Base-by-base conservation (phyloP, 2,888 invertebrate species). In the Rotaria socialis region DNA sequence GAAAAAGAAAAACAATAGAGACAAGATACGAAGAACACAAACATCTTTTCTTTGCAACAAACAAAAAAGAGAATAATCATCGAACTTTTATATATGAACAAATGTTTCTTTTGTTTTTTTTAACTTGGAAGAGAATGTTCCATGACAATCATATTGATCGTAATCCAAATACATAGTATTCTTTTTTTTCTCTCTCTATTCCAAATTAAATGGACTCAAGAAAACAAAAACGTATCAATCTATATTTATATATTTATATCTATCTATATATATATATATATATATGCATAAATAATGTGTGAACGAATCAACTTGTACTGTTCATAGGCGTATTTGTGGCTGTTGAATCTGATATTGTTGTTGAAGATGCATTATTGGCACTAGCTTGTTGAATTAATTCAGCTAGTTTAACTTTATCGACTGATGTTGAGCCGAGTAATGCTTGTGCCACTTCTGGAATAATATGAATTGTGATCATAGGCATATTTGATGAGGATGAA, bases 381-480 rank as follows among this genome's bases (percentile, higher is more conserved):
- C 0, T 47, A 11, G 80, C 47, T 47, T 80, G 67, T 47, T 80
- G 47, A 24, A 80, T 22, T 80, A 80, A 80, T 47, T 80, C 80
- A 24, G 11, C 47, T n/a, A 80, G n/a, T n/a, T 47, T 80, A 0
- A 24, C 14, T 80, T 80, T 80, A 47, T 80, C 80, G n/a, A 80
- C 47, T 11, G 43, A 47, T 47, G 80, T n/a, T 22, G 80, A 43
- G n/a, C n/a, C n/a, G 19, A 80, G n/a, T 80, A 80, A n/a, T 1
- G 80, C 80, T 80, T 80, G 80, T 24, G 80, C 80, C 1, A 80
- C 43, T 80, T 80, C 80, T 10, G 80, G 80, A n/a, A 47, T 47
- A 80, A 80, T 80, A 80, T 80, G 80, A 80, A 80, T 80, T 47
- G 80, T 80, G 22, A 80, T 80, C 80, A 80, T 47, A 8, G 80